Evolutionary conservation across 1,140 invertebrate species (phyloP).

Genomic region (Orchestia grillus): DNA sequence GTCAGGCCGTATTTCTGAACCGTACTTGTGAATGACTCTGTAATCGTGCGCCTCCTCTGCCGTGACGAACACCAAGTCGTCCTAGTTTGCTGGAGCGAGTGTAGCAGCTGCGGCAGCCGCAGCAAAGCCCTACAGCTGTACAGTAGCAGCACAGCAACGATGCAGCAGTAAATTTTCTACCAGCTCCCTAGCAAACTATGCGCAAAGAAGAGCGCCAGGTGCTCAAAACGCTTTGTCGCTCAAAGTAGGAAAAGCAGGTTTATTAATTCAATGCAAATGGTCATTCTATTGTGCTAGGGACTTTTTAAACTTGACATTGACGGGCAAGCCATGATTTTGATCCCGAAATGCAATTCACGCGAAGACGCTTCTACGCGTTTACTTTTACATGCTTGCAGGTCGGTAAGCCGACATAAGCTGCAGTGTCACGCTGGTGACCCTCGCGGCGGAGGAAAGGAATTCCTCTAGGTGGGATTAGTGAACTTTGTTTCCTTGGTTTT

Average conservation of each 20-base stretch:
- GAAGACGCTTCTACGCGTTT: neutral
- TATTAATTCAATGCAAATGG: neutral
- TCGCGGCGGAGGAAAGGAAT: too few species aligned
- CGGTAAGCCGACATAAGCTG: neutral
- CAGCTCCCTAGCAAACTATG: neutral
- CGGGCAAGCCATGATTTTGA: neutral
- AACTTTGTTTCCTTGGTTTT: too few species aligned
- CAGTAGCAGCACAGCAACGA: neutral
- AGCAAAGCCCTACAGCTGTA: neutral
- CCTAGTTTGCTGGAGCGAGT: neutral
- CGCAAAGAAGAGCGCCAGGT: neutral
- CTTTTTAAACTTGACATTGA: neutral
- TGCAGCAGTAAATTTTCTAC: neutral
- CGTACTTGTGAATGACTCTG: neutral
- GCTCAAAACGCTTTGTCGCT: neutral
- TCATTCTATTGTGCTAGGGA: neutral
- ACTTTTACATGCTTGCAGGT: neutral
- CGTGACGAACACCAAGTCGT: neutral
- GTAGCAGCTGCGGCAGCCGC: neutral
- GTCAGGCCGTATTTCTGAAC: too few species aligned
- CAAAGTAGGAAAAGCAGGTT: neutral
- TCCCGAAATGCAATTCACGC: neutral
- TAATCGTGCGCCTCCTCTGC: neutral
- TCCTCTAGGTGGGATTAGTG: too few species aligned
- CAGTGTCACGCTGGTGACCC: too few species aligned